Evolutionary conservation across 2,797 vertebrate genomes (phyloP), one percentile per base, ranked within the genome.

Genomic region (Coccyzus lansbergi): DNA sequence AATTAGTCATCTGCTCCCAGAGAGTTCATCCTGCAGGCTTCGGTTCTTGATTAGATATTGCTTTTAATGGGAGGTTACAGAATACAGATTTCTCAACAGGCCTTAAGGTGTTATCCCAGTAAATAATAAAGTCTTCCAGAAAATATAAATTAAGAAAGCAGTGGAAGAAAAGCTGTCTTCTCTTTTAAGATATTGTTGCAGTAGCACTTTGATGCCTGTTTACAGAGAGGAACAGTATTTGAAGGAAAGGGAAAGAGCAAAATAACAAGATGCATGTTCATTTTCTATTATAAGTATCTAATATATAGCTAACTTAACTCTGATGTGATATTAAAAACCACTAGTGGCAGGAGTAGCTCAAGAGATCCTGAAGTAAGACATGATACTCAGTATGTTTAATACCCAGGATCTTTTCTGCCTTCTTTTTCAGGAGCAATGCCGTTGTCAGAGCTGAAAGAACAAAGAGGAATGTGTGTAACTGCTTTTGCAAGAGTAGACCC

Each of bases 1-100:
- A 92, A 88, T 92, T 94, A 91, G 87, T 91, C 74, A 93, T 82
- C 83, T 93, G n/a, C 89, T 94, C 80, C 60, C 89, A 79, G 63
- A 69, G 83, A 92, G 83, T 93, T 95, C 90, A 88, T 95, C 64
- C 70, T 82, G 28, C 70, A 86, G 85, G 49, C 70, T 84, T 74
- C 82, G 56, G 70, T 94, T 91, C 85, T 96, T 96, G 93, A 91
- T 95, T 91, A 95, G 91, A 79, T 20, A 13, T 56, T 26, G 63
- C 60, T 93, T 87, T 91, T 74, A 86, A 79, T 52, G 87, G 64
- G 60, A 92, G 63, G 63, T 49, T 90, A 64, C 40, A 55, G 79
- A 93, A 83, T 34, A 83, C 33, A 31, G 63, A 91, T 86, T 94
- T 90, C 17, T 6, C 65, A 70, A 34, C 12, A 9, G 56, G 48